Evolutionary conservation across 2,113 vertebrate species (phyloP), one percentile per base, ranked within the genome.

Genomic region (Xenopus tropicalis): DNA sequence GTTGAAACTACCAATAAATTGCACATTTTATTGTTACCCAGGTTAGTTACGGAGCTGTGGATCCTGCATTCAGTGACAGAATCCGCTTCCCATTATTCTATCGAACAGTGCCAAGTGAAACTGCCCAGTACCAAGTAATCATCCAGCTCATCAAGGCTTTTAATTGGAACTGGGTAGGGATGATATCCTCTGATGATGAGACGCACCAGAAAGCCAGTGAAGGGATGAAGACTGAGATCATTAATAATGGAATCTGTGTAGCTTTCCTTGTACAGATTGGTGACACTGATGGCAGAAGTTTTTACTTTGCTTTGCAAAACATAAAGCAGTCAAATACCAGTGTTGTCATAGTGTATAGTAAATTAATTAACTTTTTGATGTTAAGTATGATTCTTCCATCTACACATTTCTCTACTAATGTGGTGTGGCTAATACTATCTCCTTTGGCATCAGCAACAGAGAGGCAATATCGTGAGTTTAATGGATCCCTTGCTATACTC

Each of bases 11-110:
- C n/a, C n/a, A n/a, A n/a, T n/a, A n/a, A n/a, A n/a, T n/a, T n/a
- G n/a, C n/a, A n/a, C n/a, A n/a, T n/a, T 29, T 4, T 29, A 48
- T 48, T 48, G 4, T 48, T 13, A 13, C 37, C 24, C 52, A 70
- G 68, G 56, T 70, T 14, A 70, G 24, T 58, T 57, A 56, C 58
- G 68, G 68, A 3, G 23, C 68, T 37, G 19, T 20, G n/a, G 68
- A 70, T 58, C n/a, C 52, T 11, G 24, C 20, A 14, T 58, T 70
- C n/a, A 29, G 46, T 37, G 68, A 70, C 29, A 58, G 56, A 37
- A 42, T 21, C 1, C 52, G 48, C 6, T 70, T 58, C 21, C 68
- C 68, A 8, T 42, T 21, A 42, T 58, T 70, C 8, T 70, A 58
- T 29, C 52, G 37, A 43, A 58, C 56, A 14, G 25, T 21, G 5